Base-by-base conservation (phyloP, 2,888 invertebrate species). In the Lampropteryx suffumata region DNA sequence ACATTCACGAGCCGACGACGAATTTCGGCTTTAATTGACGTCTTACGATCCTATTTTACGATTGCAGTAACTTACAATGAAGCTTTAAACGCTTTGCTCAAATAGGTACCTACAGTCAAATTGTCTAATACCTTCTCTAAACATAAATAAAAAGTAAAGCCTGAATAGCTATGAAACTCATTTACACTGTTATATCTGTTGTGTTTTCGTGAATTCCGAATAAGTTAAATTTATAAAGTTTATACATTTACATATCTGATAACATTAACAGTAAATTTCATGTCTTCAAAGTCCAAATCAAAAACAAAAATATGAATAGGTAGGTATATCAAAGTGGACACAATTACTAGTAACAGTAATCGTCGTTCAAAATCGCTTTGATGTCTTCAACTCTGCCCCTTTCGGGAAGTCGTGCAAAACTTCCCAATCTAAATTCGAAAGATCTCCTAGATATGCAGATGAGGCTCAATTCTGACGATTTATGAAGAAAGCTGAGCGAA, bases 401-500 rank as follows among this genome's bases (percentile, higher is more conserved):
- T 55, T 57, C 53, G 33, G 42, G 41, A 58, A 57, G 49, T 53
- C 56, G 51, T 49, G 55, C 53, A 49, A 61, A 54, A 61, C 55
- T 59, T 55, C 45, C 67, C 50, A 53, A 57, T 55, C 53, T 59
- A 59, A 55, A 59, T 54, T 59, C 54, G 55, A 64, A 66, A 71
- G 73, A 76, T 74, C 70, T 72, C 63, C 62, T 68, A 75, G 76
- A 80, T 84, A 84, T 85, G 83, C 79, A 84, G 82, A 85, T 84
- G 79, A 82, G 78, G 69, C 68, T 73, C 71, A 69, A 79, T 77
- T 76, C 73, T 79, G 76, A 79, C 80, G 81, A 85, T 85, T 87
- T 85, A 85, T 84, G 81, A 82, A 79, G 84, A 83, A 82, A 80
- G 77, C 78, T 72, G 72, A 73, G 73, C 78, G 70, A 83, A 84